These are phyloP conservation scores for Muntiacus muntjak DNA, from an alignment of 2,113 vertebrate genomes.

Conservation along the genomic window DNA sequence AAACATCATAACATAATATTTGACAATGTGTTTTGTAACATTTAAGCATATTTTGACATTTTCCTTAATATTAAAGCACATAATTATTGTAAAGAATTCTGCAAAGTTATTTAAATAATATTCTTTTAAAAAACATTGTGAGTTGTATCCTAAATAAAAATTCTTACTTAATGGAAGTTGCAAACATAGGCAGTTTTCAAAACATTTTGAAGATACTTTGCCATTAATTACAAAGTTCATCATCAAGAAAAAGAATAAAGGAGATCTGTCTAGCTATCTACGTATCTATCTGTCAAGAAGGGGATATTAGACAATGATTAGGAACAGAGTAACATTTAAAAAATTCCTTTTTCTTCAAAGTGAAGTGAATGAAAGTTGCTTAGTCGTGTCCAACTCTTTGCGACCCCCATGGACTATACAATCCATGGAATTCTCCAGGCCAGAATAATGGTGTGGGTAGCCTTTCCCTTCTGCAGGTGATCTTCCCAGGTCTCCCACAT, in stretches of 20 bases:
- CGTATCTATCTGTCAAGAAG: neutral
- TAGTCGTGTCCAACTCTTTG: neutral
- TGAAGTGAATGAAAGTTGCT: neutral
- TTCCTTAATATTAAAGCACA: neutral
- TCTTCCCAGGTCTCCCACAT: neutral
- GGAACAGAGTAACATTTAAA: neutral
- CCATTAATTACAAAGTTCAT: neutral
- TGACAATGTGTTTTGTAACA: conserved; percentile 33
- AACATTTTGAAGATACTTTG: neutral
- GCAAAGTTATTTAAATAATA: neutral
- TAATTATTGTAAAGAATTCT: conserved; percentile 41
- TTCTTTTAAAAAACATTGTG: neutral
- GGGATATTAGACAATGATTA: neutral
- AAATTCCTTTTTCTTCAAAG: neutral
- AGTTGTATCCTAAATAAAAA: neutral
- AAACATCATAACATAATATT: conserved; percentile 4
- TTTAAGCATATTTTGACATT: conserved; percentile 53
- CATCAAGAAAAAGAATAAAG: neutral
- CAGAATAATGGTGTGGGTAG: neutral
- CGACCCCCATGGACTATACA: neutral
- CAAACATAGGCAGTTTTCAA: neutral
- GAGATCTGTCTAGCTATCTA: neutral
- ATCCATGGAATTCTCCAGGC: neutral
- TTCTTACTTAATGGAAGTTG: neutral
- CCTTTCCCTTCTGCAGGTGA: neutral